Evolutionary conservation across 2,113 vertebrate genomes (phyloP).

Genomic region (Tapirus terrestris): DNA sequence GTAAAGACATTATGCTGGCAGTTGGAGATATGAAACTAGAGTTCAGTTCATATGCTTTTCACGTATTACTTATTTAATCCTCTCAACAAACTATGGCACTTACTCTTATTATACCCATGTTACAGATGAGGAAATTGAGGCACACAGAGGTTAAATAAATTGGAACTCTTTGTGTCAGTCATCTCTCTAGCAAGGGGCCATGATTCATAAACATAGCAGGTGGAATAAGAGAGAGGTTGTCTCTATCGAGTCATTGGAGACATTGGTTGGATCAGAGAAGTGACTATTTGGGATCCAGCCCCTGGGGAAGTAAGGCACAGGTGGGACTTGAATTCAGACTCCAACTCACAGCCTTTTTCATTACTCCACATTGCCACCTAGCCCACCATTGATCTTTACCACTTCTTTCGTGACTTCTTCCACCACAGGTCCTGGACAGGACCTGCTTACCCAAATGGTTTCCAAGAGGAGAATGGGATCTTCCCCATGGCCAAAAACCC

Average conservation of each 20-base stretch:
- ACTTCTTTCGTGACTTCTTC: background rate
- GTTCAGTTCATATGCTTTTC: background rate
- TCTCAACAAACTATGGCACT: too few species aligned
- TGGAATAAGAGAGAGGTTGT: background rate
- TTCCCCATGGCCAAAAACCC: background rate
- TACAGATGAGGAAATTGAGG: background rate
- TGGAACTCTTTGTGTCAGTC: background rate
- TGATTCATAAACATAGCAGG: background rate
- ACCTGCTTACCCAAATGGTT: background rate
- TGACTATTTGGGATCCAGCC: background rate
- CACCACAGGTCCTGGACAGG: background rate
- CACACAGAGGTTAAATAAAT: background rate
- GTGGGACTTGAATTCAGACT: too few species aligned
- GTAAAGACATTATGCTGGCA: accelerated
- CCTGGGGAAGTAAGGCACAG: too few species aligned
- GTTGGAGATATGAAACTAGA: background rate
- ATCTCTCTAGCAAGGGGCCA: too few species aligned
- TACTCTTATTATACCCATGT: background rate
- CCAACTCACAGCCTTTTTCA: too few species aligned
- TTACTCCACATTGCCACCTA: background rate
- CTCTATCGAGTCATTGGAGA: background rate
- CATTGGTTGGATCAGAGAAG: background rate
- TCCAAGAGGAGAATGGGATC: background rate
- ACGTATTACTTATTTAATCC: too few species aligned
- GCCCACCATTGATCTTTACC: background rate